Percentiles rank a stretch among this genome's conserved stretches.
Evolutionary conservation across 2,113 vertebrate genomes (phyloP).

Genomic region (Neogobius melanostomus): DNA sequence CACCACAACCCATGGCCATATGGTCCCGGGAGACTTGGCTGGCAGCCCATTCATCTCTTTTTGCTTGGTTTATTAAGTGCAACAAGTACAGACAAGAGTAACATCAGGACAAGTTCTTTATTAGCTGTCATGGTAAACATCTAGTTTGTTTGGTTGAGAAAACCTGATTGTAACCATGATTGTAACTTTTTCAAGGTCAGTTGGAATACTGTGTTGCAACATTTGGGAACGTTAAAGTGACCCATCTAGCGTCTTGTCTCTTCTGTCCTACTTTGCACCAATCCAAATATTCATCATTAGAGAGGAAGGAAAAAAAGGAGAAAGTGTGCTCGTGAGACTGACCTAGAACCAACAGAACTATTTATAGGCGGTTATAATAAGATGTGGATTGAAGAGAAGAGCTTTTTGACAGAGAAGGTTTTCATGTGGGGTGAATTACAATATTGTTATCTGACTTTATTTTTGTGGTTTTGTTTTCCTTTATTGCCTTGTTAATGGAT

Average conservation of each 20-base stretch:
- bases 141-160: not conserved
- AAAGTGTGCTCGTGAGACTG: conserved; percentile 49
- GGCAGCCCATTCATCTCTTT: conserved; percentile 48
- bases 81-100: conserved; percentile 40
- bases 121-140: conserved; percentile 38
- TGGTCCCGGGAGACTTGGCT: conserved; percentile 62
- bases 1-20: conserved; percentile 58
- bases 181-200: not conserved
- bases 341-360: conserved; percentile 73
- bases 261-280: conserved; percentile 50
- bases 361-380: conserved; percentile 69
- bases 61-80: conserved; percentile 39
- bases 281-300: conserved; percentile 36
- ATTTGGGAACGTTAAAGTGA: conserved; percentile 1
- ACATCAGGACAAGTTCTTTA: conserved; percentile 47
- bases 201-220: not conserved
- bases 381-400: conserved; percentile 52
- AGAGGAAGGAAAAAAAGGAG: conserved; percentile 27
- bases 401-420: conserved; percentile 23
- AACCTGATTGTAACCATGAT: not conserved
- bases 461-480: not conserved
- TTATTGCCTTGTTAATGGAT: not conserved
- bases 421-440: not conserved
- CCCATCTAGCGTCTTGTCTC: conserved; percentile 5
- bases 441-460: not conserved